Conservation (phyloP, 2,888 invertebrate genomes). For the Serrognathus titanus region DNA sequence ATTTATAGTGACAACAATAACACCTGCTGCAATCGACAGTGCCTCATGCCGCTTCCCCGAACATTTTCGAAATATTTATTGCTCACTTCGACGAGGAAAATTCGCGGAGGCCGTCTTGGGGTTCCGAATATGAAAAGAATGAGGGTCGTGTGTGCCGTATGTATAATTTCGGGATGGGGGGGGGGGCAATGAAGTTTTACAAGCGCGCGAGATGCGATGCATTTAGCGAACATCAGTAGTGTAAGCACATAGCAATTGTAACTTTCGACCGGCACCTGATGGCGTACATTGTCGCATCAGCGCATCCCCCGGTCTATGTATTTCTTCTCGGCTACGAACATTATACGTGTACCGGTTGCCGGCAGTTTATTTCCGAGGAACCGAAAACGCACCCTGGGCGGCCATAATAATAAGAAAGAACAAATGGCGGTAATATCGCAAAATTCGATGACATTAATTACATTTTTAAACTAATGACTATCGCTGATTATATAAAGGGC, state of each 20-base stretch:
- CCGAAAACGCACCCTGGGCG: neutral
- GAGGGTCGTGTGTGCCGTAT: conserved; percentile 2
- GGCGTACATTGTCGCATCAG: conserved; percentile 44
- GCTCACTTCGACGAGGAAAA: neutral
- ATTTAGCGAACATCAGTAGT: conserved; percentile 43
- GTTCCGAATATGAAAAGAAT: conserved; percentile 2
- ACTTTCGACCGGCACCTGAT: conserved; percentile 43
- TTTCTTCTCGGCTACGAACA: conserved; percentile 41
- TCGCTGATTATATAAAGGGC: neutral
- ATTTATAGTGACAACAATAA: conserved; percentile 49
- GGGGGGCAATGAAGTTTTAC: conserved; percentile 15
- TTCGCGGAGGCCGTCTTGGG: neutral
- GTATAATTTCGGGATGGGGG: conserved; percentile 15
- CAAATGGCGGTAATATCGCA: too few species aligned
- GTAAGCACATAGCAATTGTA: conserved; percentile 46
- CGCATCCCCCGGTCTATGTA: conserved; percentile 42
- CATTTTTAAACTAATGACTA: too few species aligned
- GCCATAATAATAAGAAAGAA: too few species aligned
- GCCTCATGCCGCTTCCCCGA: conserved; percentile 30
- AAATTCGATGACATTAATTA: too few species aligned
- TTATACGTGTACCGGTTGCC: conserved; percentile 37
- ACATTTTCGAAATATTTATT: conserved; percentile 5
- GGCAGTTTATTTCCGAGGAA: conserved; percentile 9
- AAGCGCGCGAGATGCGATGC: conserved; percentile 18
- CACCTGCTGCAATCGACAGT: conserved; percentile 49